Conservation (phyloP, 1,140 invertebrate genomes). For the Aphaenogaster rudis region DNA sequence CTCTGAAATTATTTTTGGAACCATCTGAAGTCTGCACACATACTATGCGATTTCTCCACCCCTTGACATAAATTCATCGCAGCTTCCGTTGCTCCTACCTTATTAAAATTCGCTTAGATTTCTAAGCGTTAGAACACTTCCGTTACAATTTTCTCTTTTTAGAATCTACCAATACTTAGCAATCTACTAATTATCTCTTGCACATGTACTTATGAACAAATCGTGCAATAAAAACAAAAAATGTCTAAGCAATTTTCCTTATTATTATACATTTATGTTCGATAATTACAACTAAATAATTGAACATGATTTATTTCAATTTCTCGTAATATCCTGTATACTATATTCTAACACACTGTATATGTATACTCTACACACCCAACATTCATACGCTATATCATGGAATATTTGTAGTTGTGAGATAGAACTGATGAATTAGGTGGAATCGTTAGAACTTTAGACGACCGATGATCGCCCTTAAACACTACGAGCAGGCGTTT, state of each 20-base stretch:
- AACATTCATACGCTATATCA: background rate
- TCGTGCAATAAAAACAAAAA: background rate
- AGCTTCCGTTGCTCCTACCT: background rate
- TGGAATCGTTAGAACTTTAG: slow-evolving; percentile 32
- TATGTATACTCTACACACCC: background rate
- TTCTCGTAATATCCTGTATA: background rate
- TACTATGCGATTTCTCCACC: slow-evolving; percentile 47
- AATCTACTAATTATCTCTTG: background rate
- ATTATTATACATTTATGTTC: background rate
- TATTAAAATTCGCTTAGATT: slow-evolving; percentile 1
- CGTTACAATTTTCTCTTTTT: background rate
- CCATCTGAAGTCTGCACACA: slow-evolving; percentile 51
- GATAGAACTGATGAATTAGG: slow-evolving; percentile 66
- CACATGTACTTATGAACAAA: background rate
- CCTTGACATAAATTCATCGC: background rate
- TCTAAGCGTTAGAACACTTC: background rate
- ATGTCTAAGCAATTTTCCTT: background rate
- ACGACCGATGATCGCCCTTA: slow-evolving; percentile 40
- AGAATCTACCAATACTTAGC: no score
- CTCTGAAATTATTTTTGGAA: slow-evolving; percentile 78
- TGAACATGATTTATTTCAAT: background rate
- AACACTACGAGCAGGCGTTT: slow-evolving; percentile 47
- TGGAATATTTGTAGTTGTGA: slow-evolving; percentile 13
- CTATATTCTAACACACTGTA: background rate
- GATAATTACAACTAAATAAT: background rate